A percentile compares a stretch with the other conserved stretches of the same genome.
Conservation (phyloP, 2,113 vertebrate genomes). For the Perca schrenkii region DNA sequence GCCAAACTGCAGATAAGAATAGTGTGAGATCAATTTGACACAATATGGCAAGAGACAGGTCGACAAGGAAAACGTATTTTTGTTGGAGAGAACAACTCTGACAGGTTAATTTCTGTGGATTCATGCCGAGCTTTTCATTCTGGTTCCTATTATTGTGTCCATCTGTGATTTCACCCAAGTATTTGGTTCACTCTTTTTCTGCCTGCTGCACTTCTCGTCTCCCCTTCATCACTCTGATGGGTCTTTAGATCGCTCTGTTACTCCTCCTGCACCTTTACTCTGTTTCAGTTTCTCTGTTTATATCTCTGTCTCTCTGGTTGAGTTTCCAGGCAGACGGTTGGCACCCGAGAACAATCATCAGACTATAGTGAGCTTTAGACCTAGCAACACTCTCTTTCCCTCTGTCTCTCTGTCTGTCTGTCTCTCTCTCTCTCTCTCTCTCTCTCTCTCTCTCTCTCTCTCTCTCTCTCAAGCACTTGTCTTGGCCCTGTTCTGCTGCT, state of each 20-base stretch:
- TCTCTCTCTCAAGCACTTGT: conserved; percentile 25
- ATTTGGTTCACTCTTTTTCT: conserved; percentile 17
- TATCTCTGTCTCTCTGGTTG: conserved; percentile 10
- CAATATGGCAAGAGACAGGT: not conserved
- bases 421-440: not conserved
- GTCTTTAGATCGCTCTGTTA: conserved; percentile 7
- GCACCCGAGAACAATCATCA: conserved; percentile 54
- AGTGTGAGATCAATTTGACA: not conserved
- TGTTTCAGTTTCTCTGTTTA: conserved; percentile 10
- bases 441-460: not conserved
- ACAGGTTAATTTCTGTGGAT: not conserved
- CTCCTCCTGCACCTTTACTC: conserved; percentile 24
- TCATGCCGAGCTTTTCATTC: conserved; percentile 9
- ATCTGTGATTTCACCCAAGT: not conserved
- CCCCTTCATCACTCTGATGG: conserved; percentile 12
- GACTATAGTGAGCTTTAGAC: conserved; percentile 47
- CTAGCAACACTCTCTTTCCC: conserved; percentile 11
- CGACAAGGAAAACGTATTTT: conserved; percentile 2
- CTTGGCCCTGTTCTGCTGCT: conserved; percentile 35
- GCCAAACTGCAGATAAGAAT: not conserved
- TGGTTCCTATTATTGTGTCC: not conserved
- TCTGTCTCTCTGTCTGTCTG: not conserved
- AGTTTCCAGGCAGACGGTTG: conserved; percentile 62
- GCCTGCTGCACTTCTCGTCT: not conserved
- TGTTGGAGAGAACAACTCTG: not conserved